Conservation (phyloP, 2,797 vertebrate species). For the Notamacropus eugenii region DNA sequence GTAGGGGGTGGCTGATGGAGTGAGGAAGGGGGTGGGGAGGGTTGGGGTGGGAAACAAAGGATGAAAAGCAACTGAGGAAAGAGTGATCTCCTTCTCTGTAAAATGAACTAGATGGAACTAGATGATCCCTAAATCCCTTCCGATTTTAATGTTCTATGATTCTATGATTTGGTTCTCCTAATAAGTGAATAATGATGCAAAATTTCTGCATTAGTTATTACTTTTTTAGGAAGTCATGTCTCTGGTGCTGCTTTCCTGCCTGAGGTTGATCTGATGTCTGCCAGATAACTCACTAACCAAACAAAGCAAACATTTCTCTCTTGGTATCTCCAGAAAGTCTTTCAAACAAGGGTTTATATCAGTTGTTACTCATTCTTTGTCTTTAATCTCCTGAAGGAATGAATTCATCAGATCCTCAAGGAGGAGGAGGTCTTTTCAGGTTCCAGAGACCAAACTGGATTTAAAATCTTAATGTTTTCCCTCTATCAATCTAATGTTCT, state of each 20-base stretch:
- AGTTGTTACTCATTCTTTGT: not conserved
- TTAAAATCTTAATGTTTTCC: not conserved
- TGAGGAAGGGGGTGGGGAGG: too few relatives aligned
- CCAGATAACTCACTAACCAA: constrained; percentile 1
- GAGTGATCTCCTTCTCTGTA: not conserved
- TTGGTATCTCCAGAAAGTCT: not conserved
- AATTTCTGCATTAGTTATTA: not conserved
- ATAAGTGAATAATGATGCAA: not conserved
- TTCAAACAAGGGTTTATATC: not conserved
- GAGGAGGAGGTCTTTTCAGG: not conserved
- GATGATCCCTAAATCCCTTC: not conserved
- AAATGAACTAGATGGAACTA: not conserved
- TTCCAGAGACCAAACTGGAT: not conserved
- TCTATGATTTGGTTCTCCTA: not conserved
- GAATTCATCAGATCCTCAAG: not conserved
- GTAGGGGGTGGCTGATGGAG: not conserved
- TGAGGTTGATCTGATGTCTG: not conserved
- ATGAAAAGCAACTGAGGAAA: not conserved
- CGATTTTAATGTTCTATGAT: not conserved
- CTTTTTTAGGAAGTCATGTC: not conserved
- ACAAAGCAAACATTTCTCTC: not conserved
- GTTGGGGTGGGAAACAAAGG: not conserved
- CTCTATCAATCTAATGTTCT: not conserved
- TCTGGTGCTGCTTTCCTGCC: not conserved
- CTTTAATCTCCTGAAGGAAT: not conserved